Base-by-base conservation (phyloP, 2,797 vertebrate species). In the Vespertilio murinus region DNA sequence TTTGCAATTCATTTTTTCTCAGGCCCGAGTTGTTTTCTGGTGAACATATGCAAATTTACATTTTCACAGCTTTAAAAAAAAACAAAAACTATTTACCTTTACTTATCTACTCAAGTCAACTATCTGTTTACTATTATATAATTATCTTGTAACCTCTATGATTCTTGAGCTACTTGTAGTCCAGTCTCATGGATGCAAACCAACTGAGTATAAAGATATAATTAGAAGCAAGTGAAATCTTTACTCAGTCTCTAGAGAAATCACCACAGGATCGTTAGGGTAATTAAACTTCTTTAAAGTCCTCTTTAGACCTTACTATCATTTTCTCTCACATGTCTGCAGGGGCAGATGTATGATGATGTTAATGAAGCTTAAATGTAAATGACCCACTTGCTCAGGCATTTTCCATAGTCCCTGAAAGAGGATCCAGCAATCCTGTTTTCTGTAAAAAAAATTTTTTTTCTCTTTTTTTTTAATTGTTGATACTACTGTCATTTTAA, bases 161-260 rank as follows among this genome's bases (percentile, higher is more conserved):
- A 52, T 78, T 88, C n/a, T 52, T 49, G 22, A 11, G 10, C 35
- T 84, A 67, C 30, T 81, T 77, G 42, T 67, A 89, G 73, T 52
- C 61, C 33, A 81, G 6, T 64, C 40, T 75, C 33, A 16, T 10
- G 11, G 54, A 73, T 14, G 79, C 75, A 92, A 95, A 86, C 40
- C 35, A 42, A 17, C 18, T 78, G 30, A 61, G 23, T 25, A 88
- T 93, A 74, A 88, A 96, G 79, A 79, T 87, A 64, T 91, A 90
- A 95, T 81, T 89, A 79, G 67, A 94, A 88, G 45, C 47, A 82
- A 93, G 49, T 47, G 33, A 89, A 94, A 92, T 79, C 61, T 56
- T 79, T 86, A 74, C 47, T 83, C 38, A 86, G 12, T 56, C 73
- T 77, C 80, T 73, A 70, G 71, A 95, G 80, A 95, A 90, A 77